Evolutionary conservation across 2,888 invertebrate genomes (phyloP).

Genomic region (Himalopsyche japonica): DNA sequence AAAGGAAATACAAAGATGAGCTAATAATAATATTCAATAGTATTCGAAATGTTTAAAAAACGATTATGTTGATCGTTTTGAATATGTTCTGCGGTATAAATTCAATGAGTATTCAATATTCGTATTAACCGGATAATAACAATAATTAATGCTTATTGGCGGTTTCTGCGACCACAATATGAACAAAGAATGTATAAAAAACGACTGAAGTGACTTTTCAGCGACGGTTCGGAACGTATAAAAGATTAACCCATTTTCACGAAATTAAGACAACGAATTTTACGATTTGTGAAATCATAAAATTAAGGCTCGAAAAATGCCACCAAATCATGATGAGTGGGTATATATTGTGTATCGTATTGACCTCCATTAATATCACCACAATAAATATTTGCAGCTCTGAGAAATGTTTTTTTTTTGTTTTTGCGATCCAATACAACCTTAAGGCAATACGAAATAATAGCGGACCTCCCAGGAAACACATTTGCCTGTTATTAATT

Average conservation of each 20-base stretch:
- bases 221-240: neutral
- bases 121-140: neutral
- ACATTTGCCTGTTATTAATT: conserved; percentile 1
- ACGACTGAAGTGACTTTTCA: neutral
- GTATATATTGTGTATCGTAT: neutral
- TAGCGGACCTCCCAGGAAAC: conserved; percentile 1
- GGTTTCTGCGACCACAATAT: neutral
- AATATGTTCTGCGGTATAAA: neutral
- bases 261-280: neutral
- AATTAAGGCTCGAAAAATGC: neutral
- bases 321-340: neutral
- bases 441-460: neutral
- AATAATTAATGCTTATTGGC: neutral
- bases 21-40: too few relatives aligned
- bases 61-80: too few relatives aligned
- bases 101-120: neutral
- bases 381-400: neutral
- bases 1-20: too few relatives aligned
- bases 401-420: neutral
- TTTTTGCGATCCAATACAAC: neutral
- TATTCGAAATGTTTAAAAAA: too few relatives aligned
- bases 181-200: neutral
- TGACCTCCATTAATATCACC: neutral
- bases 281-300: neutral
- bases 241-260: neutral